These are phyloP conservation scores for Apodemia duryi DNA, from an alignment of 2,888 invertebrate genomes.

Conservation along the genomic window DNA sequence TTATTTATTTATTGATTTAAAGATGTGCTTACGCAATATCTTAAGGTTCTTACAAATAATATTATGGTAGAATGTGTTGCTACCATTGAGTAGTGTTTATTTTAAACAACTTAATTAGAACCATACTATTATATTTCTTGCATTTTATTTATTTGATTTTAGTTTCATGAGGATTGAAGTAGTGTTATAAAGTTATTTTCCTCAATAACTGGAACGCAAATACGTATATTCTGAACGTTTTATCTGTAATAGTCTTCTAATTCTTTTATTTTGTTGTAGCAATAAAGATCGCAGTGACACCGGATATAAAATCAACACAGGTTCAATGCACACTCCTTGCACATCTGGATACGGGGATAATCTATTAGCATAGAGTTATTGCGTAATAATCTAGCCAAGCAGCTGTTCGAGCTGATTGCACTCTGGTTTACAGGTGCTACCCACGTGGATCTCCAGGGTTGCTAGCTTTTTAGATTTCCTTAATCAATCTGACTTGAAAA, in stretches of 20 bases:
- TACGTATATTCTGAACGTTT: not conserved
- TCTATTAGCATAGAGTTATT: slow-evolving; percentile 62
- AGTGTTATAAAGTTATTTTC: too few relatives aligned
- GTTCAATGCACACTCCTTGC: slow-evolving; percentile 53
- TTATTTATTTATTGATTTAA: too few relatives aligned
- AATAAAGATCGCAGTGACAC: slow-evolving; percentile 9
- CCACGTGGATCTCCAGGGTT: slow-evolving; percentile 61
- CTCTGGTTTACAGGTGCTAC: slow-evolving; percentile 71
- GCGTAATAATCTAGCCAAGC: slow-evolving; percentile 67
- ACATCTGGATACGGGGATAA: slow-evolving; percentile 63
- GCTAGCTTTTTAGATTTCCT: slow-evolving; percentile 24
- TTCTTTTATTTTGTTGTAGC: not conserved
- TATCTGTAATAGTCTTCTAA: not conserved
- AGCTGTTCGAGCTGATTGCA: slow-evolving; percentile 71
- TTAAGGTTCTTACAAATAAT: too few relatives aligned
- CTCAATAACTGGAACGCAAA: not conserved
- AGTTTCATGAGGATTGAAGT: too few relatives aligned
- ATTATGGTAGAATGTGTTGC: too few relatives aligned
- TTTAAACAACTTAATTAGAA: too few relatives aligned
- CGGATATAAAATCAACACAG: slow-evolving; percentile 50
- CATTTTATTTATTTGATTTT: too few relatives aligned
- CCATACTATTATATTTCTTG: too few relatives aligned
- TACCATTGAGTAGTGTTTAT: too few relatives aligned
- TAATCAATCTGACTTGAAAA: too few relatives aligned
- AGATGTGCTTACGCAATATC: too few relatives aligned